Conservation (phyloP, 37 sponge, comb jelly and placozoan species). For the Cliona cf. orientalis region DNA sequence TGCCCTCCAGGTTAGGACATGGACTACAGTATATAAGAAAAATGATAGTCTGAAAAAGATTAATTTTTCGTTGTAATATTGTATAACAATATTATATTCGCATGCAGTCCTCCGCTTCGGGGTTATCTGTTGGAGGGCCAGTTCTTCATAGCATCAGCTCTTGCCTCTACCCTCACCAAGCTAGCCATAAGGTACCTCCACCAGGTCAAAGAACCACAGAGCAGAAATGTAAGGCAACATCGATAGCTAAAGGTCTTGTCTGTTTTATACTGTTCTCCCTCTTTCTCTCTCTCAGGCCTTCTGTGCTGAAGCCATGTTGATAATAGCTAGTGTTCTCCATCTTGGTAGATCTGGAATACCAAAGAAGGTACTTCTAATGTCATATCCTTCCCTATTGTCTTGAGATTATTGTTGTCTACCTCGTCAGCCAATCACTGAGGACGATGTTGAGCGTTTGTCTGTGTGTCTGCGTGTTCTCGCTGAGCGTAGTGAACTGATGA, state of each 20-base stretch:
- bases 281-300: conserved; percentile 62
- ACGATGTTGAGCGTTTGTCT: conserved; percentile 88
- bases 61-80: too few relatives aligned
- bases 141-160: conserved; percentile 93
- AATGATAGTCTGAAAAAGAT: too few relatives aligned
- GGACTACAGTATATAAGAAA: too few relatives aligned
- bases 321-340: conserved; percentile 93
- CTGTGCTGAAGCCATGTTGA: conserved; percentile 92
- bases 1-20: too few relatives aligned
- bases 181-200: conserved; percentile 79
- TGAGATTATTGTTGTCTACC: background rate
- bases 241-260: background rate
- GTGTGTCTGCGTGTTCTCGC: conserved; percentile 87
- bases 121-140: conserved; percentile 92
- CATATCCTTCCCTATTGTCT: background rate
- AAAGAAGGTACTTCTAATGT: conserved; percentile 69
- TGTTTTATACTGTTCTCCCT: background rate
- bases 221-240: conserved; percentile 67
- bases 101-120: conserved; percentile 88
- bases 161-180: conserved; percentile 94
- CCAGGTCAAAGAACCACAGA: conserved; percentile 58
- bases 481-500: conserved; percentile 69
- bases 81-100: too few relatives aligned
- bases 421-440: conserved; percentile 84
- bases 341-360: conserved; percentile 90